These are phyloP conservation scores for Pipistrellus pipistrellus DNA, from an alignment of 2,797 vertebrate species.

Conservation along the genomic window DNA sequence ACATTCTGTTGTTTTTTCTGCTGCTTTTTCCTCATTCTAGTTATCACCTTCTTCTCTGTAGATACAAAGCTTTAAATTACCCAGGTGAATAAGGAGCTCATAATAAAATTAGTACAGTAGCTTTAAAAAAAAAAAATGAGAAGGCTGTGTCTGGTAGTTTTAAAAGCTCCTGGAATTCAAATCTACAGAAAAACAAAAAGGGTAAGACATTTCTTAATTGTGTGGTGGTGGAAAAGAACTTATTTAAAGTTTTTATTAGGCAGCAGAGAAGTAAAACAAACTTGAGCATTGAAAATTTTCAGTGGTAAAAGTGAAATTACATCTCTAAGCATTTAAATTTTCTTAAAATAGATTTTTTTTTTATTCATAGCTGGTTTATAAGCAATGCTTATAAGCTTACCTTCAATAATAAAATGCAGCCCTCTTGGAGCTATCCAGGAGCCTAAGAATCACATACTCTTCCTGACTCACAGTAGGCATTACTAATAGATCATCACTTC, in stretches of 20 bases:
- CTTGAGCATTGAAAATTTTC: background rate
- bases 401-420: background rate
- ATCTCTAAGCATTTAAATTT: background rate
- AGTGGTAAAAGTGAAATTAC: background rate
- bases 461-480: background rate
- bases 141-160: constrained; percentile 27
- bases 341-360: constrained; percentile 25
- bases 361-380: background rate
- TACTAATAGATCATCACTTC: background rate
- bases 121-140: background rate
- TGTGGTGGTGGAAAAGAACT: background rate
- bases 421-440: background rate
- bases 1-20: background rate
- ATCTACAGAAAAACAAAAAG: background rate
- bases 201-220: constrained; percentile 13
- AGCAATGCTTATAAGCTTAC: background rate
- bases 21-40: constrained; percentile 7
- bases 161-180: background rate
- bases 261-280: constrained; percentile 12
- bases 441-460: background rate
- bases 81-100: background rate
- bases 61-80: constrained; percentile 41
- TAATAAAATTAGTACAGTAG: background rate
- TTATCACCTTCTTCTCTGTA: background rate
- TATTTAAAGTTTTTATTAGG: background rate